Base-by-base conservation (phyloP, 2,113 vertebrate species). In the Melanotaenia duboulayi region DNA sequence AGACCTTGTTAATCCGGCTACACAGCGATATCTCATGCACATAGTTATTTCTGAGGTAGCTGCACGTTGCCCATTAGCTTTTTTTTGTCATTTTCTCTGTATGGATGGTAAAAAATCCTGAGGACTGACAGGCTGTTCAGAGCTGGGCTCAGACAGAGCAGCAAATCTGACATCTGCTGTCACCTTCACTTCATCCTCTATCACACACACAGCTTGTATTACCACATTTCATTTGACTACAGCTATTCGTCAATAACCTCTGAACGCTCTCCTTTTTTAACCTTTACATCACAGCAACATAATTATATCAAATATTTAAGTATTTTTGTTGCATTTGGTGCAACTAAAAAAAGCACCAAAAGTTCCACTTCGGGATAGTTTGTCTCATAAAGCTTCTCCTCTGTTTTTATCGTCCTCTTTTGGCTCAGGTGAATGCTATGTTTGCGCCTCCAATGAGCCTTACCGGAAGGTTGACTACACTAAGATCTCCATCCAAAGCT, bases 391-490 rank as follows among this genome's bases (percentile, higher is more conserved):
- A 52, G 22, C 48, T 7, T 51, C 23, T 39, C 61, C n/a, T 32
- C 48, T 52, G 22, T 9, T 55, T 22, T 49, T 42, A 22, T 25
- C 2, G 10, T 3, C 25, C 1, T 32, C 0, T 35, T n/a, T 52
- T 37, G 39, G 19, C 40, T 50, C 80, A 92, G 91, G 91, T 0
- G 89, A 92, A 65, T 89, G 83, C 50, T 92, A 92, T 11, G 77
- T 92, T 0, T 92, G 91, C 11, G 89, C 91, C 58, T 92, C 91
- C 50, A 92, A 84, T 1, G 85, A 92, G 74, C 83, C 91, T 0
- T 92, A 90, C 76, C 69, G 82, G 0, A 92, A 90, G 56, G 88
- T 90, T 1, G 87, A 92, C 44, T 92, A 92, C 83, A 84, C 84
- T 32, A 92, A 91, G 87, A 92, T 90, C 82, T 78, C 89, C 10